Base-by-base conservation (phyloP, 2,888 invertebrate species). In the Drosophila falleni region DNA sequence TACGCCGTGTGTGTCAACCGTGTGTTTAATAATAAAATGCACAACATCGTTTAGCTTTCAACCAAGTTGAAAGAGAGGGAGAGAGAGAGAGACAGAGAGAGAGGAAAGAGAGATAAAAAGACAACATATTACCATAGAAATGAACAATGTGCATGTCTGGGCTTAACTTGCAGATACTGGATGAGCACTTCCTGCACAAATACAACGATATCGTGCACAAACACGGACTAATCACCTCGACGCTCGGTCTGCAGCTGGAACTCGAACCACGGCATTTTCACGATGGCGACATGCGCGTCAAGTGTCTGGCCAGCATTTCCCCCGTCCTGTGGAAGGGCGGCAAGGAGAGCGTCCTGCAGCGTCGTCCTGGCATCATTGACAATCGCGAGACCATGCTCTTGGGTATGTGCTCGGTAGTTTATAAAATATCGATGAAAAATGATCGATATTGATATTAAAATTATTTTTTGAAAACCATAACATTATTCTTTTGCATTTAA, bases 381-480 rank as follows among this genome's bases (percentile, higher is more conserved):
- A 94, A 94, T 91, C 93, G 95, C 75, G 95, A 95, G 90, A 95
- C 95, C 31, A 93, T 94, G 89, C 91, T 95, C 71, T 92, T 95
- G 82, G 95, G 95, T 95, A 92, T 94, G 94, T 83, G 13, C 4
- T 23, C 4, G 23, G 23, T 4, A 23, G 23, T 3, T 23, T 4
- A 3, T 0, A 23, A 23, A 23, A 23, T 23, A 23, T 23, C 33
- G 33, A 0, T 35, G 3, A 10, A 3, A 3, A 33, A 33, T 4
- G 3, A 11, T 33, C 11, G 11, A 33, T 4, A 33, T 33, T 33
- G 4, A 11, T 11, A 33, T 11, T 4, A 33, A 33, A 11, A 11
- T 10, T 33, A 19, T 35, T 5, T 35, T 35, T 13, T 61, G 54
- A 15, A 23, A 16, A 13, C 26, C 13, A 15, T n/a, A 2, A 5